Conservation (phyloP, 1,140 invertebrate species). For the Cydia strobilella region DNA sequence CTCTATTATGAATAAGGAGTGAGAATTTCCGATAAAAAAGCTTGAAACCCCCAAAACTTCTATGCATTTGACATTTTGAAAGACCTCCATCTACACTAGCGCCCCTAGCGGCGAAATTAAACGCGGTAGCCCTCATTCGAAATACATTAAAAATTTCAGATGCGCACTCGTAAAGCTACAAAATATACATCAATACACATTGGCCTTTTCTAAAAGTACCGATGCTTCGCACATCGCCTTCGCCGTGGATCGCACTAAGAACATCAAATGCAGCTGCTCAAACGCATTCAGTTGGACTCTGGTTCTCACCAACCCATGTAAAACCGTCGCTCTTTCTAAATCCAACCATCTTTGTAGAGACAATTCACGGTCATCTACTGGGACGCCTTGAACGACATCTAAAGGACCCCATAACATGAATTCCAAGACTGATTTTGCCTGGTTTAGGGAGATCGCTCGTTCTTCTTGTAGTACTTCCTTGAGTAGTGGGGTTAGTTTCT, state of each 20-base stretch:
- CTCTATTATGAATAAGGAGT: too few relatives aligned
- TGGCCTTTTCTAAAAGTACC: slow-evolving; percentile 81
- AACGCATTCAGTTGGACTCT: slow-evolving; percentile 87
- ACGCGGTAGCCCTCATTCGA: too few relatives aligned
- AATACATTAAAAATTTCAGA: background rate
- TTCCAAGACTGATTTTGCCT: slow-evolving; percentile 89
- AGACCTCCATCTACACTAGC: too few relatives aligned
- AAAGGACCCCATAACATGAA: slow-evolving; percentile 92
- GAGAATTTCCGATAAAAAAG: too few relatives aligned
- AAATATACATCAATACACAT: slow-evolving; percentile 63
- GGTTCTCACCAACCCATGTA: slow-evolving; percentile 88
- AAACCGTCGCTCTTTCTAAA: slow-evolving; percentile 88
- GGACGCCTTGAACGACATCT: slow-evolving; percentile 84
- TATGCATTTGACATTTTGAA: too few relatives aligned
- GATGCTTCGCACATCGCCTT: slow-evolving; percentile 90
- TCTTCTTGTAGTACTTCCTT: slow-evolving; percentile 86
- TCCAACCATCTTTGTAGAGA: slow-evolving; percentile 91
- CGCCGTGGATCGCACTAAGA: slow-evolving; percentile 89
- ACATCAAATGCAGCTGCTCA: slow-evolving; percentile 90
- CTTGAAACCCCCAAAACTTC: too few relatives aligned
- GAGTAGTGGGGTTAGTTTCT: slow-evolving; percentile 84
- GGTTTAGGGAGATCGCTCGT: slow-evolving; percentile 85
- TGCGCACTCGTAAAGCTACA: slow-evolving; percentile 44
- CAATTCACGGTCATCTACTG: slow-evolving; percentile 84
- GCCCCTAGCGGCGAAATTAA: too few relatives aligned